Base-by-base conservation (phyloP, 2,888 invertebrate species). In the Lepidochitona cinerea region DNA sequence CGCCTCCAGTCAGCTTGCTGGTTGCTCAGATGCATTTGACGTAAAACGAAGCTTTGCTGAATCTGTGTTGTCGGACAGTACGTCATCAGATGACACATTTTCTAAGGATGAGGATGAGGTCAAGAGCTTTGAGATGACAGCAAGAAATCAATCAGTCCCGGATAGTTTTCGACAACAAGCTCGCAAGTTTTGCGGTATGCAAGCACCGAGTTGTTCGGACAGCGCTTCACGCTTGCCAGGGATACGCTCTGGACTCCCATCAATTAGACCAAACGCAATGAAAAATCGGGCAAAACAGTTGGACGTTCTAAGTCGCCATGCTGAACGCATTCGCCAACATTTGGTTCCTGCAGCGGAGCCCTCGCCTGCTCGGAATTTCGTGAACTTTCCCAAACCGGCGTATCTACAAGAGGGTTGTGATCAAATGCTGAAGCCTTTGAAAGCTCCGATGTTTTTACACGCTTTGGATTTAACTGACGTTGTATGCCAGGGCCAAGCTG, bases 391-490 rank as follows among this genome's bases (percentile, higher is more conserved):
- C 26, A 59, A 32, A 29, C 59, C 59, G 12, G 49, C 23, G 4
- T n/a, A n/a, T n/a, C n/a, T n/a, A n/a, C n/a, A n/a, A n/a, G n/a
- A n/a, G n/a, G n/a, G n/a, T n/a, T n/a, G n/a, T n/a, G n/a, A n/a
- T n/a, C n/a, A n/a, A n/a, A n/a, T n/a, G n/a, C 2, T 32, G 26
- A 59, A 59, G 9, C 29, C 23, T 2, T 14, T 32, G 4, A 70
- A 74, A 54, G 94, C 95, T 84, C 94, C 94, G 32, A 93, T 97
- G 87, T 94, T 95, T 32, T 93, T 97, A 91, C 97, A 96, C 92
- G 95, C 96, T 18, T 92, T 97, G 82, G 97, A 97, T 91, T 94
- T 97, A 81, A 93, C 94, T 32, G 52, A 79, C 23, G 87, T 85
- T n/a, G 73, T 89, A 52, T 79, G 72, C 12, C 73, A 81, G 14